Base-by-base conservation (phyloP, 2,888 invertebrate genomes). In the Rhabditoides inermis region DNA sequence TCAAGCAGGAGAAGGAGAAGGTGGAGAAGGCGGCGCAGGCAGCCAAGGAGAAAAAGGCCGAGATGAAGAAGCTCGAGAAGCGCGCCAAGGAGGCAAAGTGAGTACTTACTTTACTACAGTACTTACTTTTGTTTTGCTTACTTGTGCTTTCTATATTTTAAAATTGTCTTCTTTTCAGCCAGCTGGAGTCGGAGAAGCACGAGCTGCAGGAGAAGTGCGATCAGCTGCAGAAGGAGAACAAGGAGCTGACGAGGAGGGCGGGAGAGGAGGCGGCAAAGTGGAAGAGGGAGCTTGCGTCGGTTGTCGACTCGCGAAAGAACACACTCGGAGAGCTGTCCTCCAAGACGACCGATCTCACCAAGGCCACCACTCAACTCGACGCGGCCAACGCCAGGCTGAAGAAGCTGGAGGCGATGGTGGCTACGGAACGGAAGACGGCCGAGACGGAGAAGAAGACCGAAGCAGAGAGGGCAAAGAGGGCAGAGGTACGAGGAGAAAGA, bases 61-160 rank as follows among this genome's bases (percentile, higher is more conserved):
- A 69, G 46, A 51, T 70, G 27, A 73, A 73, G 58, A 63, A 63
- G 44, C 45, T 69, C 42, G 73, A 73, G 42, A 75, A 67, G 51
- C 53, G 42, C 2, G 15, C 12, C 37, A 44, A 12, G 6, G 28
- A 36, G 25, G 37, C 48, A 26, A 45, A 35, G 47, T 44, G 26
- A 51, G 46, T 47, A 15, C 37, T 15, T 35, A 5, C 1, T 49
- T 49, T 4, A 6, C 7, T 27, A 18, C 15, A 40, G 18, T n/a
- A n/a, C 7, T 40, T 40, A 40, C 40, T 18, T 40, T 10, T n/a
- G 20, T n/a, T n/a, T n/a, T 20, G 1, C 10, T 40, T 40, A 20
- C 10, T 40, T 10, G 15, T n/a, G 18, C 10, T 5, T 23, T 55
- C 7, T 52, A 23, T 44, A 45, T 45, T 25, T 30, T 28, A 27